Evolutionary conservation across 92 coral and sea anemone genomes (phyloP).

Genomic region (Paragorgia papillata): DNA sequence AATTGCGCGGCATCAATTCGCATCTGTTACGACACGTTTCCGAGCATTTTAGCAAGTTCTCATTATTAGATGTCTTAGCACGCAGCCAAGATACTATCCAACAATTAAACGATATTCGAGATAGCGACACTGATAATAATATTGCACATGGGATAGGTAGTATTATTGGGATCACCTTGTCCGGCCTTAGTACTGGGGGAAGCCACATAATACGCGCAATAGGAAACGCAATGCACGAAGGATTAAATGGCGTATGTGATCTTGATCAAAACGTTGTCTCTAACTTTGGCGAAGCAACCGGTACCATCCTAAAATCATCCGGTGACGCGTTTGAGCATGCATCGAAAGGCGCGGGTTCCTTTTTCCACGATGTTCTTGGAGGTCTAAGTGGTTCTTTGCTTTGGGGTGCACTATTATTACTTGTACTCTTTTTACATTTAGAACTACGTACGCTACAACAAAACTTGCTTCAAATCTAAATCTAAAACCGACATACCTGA

Average conservation of each 20-base stretch:
- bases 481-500: background rate
- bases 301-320: background rate
- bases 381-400: slow-evolving; percentile 23
- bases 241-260: background rate
- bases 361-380: slow-evolving; percentile 21
- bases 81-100: slow-evolving; percentile 21
- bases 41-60: slow-evolving; percentile 5
- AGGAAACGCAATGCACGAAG: background rate
- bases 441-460: slow-evolving; percentile 1
- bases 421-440: background rate
- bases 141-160: slow-evolving; percentile 6
- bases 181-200: slow-evolving; percentile 9
- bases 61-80: slow-evolving; percentile 12
- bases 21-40: background rate
- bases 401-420: slow-evolving; percentile 15
- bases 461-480: background rate
- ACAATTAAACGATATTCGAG: background rate
- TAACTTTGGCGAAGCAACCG: background rate
- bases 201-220: slow-evolving; percentile 3
- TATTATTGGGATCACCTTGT: slow-evolving; percentile 10
- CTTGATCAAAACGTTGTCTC: background rate
- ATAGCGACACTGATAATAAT: background rate
- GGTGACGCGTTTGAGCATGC: background rate
- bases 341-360: slow-evolving; percentile 1
- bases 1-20: background rate